Evolutionary conservation across 1,140 invertebrate species (phyloP).

Genomic region (Cyclargus thomasi): DNA sequence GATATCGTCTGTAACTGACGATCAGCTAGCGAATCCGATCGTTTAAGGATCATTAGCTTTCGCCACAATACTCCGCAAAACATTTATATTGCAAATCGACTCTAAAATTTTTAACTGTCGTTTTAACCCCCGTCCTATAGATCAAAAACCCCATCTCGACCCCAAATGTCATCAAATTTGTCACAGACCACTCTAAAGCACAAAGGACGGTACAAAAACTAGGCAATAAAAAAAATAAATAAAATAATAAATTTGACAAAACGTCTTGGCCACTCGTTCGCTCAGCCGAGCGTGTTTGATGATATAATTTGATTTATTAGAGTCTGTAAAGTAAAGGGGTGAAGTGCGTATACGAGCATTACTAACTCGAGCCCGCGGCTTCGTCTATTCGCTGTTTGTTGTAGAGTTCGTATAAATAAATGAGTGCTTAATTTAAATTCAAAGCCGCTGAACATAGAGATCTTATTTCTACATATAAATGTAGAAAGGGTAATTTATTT

Average conservation of each 20-base stretch:
- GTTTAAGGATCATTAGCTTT: conserved; percentile 46
- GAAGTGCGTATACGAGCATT: conserved; percentile 38
- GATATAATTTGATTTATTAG: conserved; percentile 72
- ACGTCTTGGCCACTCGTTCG: conserved; percentile 71
- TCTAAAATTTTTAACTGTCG: conserved; percentile 63
- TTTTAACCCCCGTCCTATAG: conserved; percentile 54
- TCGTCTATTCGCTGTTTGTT: background rate
- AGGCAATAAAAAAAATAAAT: conserved; percentile 71
- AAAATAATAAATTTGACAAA: conserved; percentile 75
- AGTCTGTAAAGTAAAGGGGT: conserved; percentile 64
- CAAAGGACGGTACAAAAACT: conserved; percentile 55
- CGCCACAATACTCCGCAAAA: conserved; percentile 43
- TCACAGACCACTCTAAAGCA: conserved; percentile 67
- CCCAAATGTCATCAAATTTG: conserved; percentile 72
- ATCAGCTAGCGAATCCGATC: conserved; percentile 14
- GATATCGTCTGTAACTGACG: background rate
- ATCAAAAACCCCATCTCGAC: conserved; percentile 58
- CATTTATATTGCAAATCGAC: conserved; percentile 44
- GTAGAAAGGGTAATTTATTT: too few species aligned
- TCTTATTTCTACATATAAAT: background rate
- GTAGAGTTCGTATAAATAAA: background rate
- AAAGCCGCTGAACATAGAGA: background rate
- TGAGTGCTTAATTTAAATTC: background rate
- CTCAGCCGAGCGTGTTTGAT: conserved; percentile 58
- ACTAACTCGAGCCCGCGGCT: conserved; percentile 46